Base-by-base conservation (phyloP, 2,797 vertebrate species). In the Acestrorhynchus altus region DNA sequence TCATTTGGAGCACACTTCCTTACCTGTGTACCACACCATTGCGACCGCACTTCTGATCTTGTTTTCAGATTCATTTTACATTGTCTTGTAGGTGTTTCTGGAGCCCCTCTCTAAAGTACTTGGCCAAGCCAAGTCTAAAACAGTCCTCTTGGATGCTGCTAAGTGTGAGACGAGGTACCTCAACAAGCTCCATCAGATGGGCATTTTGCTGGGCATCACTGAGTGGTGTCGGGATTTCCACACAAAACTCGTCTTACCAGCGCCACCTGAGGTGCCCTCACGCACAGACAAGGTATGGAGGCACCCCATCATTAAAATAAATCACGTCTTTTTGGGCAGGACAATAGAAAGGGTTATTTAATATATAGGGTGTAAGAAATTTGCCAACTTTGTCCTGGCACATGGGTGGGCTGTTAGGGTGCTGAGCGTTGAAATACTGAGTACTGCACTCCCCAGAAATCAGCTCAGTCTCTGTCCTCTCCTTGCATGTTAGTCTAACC, bases 171-270 rank as follows among this genome's bases (percentile, higher is more conserved):
- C 71, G 0, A 90, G 67, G 28, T 83, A 92, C 83, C 76, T 91
- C 42, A 94, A 88, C 88, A 86, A 87, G 52, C 92, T 95, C 74
- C 94, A 95, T 72, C 90, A 85, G 51, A 85, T 95, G 84, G 94
- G 93, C 57, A 86, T 94, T 79, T 83, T 93, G 40, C 83, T 93
- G 75, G 94, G 94, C 1, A 87, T 94, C 78, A 93, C 91, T 3
- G 93, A 94, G 60, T 95, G 94, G 94, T 71, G 87, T 76, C 92
- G 83, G 76, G 91, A 94, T 89, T 94, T 92, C 85, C 88, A 91
- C 51, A 86, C 68, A 59, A 94, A 92, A 82, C 83, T 94, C 61
- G 75, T 61, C 28, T 64, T 86, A 0, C 79, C 76, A 61, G 57
- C 75, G 18, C 40, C 57, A 12, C 47, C 46, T 4, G 47, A 35